Evolutionary conservation across 2,797 vertebrate genomes (phyloP).

Genomic region (Micromesistius poutassou): DNA sequence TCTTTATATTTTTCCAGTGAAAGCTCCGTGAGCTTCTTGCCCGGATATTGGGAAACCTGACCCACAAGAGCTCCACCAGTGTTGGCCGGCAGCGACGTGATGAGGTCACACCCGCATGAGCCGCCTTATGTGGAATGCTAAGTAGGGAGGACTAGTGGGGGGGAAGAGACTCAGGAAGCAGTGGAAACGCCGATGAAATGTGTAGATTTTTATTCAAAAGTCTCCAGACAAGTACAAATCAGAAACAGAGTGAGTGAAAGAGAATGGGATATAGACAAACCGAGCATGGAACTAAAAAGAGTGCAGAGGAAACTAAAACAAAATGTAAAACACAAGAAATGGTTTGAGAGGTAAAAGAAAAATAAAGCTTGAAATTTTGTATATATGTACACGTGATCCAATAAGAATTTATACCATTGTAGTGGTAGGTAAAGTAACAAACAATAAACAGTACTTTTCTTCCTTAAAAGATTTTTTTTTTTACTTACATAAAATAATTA

Average conservation of each 20-base stretch:
- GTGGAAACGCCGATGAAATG: constrained; percentile 78
- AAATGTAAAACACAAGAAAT: constrained; percentile 50
- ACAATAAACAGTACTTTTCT: constrained; percentile 92
- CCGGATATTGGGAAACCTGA: constrained; percentile 2
- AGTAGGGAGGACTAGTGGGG: neutral
- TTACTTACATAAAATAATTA: constrained; percentile 81
- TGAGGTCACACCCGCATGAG: neutral
- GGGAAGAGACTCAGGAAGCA: constrained; percentile 46
- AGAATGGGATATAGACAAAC: constrained; percentile 92
- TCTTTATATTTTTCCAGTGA: too few species aligned
- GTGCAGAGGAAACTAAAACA: constrained; percentile 53
- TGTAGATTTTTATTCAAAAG: constrained; percentile 99
- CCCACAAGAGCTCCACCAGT: neutral
- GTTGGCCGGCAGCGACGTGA: neutral
- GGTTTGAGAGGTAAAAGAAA: constrained; percentile 66
- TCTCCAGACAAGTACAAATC: constrained; percentile 99
- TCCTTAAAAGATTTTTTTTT: constrained; percentile 71
- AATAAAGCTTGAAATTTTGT: constrained; percentile 73
- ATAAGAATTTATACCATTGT: constrained; percentile 99
- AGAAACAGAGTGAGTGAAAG: constrained; percentile 99
- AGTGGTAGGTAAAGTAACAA: constrained; percentile 93
- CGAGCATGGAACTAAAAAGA: constrained; percentile 76
- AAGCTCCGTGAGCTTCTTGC: neutral
- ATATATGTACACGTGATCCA: constrained; percentile 84
- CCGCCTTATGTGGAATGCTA: neutral